These are phyloP conservation scores for Listronotus oregonensis DNA, from an alignment of 1,140 invertebrate genomes.

Conservation along the genomic window DNA sequence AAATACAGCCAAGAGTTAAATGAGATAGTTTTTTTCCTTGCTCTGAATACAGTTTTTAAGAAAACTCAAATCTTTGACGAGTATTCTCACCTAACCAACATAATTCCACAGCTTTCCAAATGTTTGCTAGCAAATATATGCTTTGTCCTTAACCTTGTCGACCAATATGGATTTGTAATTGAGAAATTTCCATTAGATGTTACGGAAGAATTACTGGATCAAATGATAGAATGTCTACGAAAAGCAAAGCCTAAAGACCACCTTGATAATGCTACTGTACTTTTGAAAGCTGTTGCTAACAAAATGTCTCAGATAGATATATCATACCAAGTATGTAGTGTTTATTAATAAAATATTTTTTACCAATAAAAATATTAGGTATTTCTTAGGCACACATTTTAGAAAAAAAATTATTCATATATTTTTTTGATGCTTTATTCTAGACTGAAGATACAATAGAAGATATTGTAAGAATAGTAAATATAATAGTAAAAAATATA, in stretches of 20 bases:
- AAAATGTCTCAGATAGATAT: constrained; percentile 34
- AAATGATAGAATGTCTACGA: constrained; percentile 43
- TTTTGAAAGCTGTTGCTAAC: constrained; percentile 36
- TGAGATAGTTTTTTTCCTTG: constrained; percentile 46
- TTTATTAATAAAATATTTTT: neutral
- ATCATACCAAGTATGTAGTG: constrained; percentile 33
- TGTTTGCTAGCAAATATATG: constrained; percentile 47
- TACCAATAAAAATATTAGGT: neutral
- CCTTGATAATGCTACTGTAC: constrained; percentile 29
- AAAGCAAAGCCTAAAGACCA: constrained; percentile 35
- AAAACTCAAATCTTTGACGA: constrained; percentile 37
- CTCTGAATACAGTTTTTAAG: constrained; percentile 48
- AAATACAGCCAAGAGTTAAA: constrained; percentile 34
- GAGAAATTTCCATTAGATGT: constrained; percentile 38
- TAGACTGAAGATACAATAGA: constrained; percentile 34
- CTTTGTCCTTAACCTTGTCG: constrained; percentile 40
- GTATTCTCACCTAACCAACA: constrained; percentile 47
- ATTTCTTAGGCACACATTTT: too few relatives aligned
- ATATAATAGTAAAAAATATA: constrained; percentile 43
- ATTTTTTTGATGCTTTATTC: constrained; percentile 5
- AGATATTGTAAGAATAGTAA: constrained; percentile 32
- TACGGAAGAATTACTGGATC: constrained; percentile 45
- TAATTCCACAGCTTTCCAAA: constrained; percentile 47
- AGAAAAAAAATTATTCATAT: neutral
- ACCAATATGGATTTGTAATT: constrained; percentile 41